Evolutionary conservation across 2,888 invertebrate species (phyloP).

Genomic region (Spatulosminthurus flaviceps): DNA sequence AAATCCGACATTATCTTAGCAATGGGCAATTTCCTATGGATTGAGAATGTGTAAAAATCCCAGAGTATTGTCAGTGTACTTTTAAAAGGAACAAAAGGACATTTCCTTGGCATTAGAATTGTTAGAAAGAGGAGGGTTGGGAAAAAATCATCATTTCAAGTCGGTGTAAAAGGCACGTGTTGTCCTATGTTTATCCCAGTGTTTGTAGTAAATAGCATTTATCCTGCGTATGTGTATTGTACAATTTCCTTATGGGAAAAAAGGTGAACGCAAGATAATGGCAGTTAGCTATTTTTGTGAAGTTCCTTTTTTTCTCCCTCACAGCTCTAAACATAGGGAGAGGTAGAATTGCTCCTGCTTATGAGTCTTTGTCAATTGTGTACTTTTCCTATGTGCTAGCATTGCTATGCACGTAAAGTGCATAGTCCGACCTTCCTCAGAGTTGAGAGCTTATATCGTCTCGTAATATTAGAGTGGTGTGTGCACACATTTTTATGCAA

Average conservation of each 20-base stretch:
- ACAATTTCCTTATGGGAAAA: not conserved
- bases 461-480: not conserved
- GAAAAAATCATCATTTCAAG: too few species aligned
- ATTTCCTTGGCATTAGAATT: too few species aligned
- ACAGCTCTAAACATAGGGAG: too few species aligned
- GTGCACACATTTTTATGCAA: not conserved
- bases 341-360: not conserved
- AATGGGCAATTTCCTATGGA: too few species aligned
- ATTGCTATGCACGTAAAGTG: too few species aligned
- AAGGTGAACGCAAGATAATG: not conserved
- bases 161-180: too few species aligned
- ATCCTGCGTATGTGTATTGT: not conserved
- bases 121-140: too few species aligned
- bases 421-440: not conserved
- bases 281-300: not conserved
- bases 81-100: too few species aligned
- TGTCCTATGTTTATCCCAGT: not conserved
- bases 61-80: too few species aligned
- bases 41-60: too few species aligned
- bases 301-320: not conserved
- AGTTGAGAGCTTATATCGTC: not conserved
- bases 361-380: not conserved
- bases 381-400: not conserved
- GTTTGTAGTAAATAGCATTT: not conserved
- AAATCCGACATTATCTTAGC: too few species aligned